phyloP scores from a whole-genome alignment of 2,797 vertebrate genomes.

The Hybognathus amarus region DNA sequence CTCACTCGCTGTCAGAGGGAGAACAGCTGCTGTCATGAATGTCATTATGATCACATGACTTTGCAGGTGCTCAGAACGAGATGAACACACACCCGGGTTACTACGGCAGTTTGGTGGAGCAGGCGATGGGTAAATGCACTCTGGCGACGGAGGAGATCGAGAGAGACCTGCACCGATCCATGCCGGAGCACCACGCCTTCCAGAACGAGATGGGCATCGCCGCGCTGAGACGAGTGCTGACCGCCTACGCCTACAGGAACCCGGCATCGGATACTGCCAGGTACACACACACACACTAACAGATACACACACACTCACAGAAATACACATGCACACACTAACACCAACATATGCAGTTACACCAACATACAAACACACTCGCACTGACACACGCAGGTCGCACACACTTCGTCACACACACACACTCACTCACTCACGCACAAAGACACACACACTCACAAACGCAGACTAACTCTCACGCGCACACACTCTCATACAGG shows the following conservation, averaged over 20 bases:
- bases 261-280: constrained; percentile 97
- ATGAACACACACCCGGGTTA: constrained; percentile 92
- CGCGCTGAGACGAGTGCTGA: constrained; percentile 91
- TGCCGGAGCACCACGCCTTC: constrained; percentile 97
- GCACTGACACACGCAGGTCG: too few species aligned
- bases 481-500: too few species aligned
- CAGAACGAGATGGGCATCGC: constrained; percentile 95
- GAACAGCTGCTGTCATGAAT: not conserved
- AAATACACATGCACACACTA: too few species aligned
- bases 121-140: constrained; percentile 87
- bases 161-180: constrained; percentile 96
- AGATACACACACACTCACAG: too few species aligned
- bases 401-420: too few species aligned
- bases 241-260: constrained; percentile 95
- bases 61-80: constrained; percentile 91
- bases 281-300: constrained; percentile 70
- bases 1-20: not conserved
- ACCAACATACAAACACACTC: too few species aligned
- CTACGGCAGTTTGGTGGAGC: constrained; percentile 89
- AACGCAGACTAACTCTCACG: too few species aligned
- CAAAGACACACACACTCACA: too few species aligned
- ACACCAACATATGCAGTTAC: too few species aligned
- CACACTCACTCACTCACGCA: too few species aligned
- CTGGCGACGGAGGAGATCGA: constrained; percentile 97
- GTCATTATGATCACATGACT: constrained; percentile 4